Evolutionary conservation across 1,140 invertebrate species (phyloP).

Genomic region (Leptopilina boulardi): DNA sequence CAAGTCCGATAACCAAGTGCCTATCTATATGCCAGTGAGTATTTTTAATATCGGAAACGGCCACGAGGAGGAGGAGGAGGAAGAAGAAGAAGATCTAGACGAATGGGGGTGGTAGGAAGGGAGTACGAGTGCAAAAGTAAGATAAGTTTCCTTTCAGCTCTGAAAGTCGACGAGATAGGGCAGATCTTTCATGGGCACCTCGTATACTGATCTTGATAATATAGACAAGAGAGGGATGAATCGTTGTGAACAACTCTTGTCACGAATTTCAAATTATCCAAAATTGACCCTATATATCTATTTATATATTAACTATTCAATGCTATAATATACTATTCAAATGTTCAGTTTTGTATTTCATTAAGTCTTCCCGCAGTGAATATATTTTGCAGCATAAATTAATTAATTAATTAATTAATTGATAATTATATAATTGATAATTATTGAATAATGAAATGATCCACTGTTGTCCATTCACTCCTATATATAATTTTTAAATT

Average conservation of each 20-base stretch:
- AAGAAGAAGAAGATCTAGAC: too few relatives aligned
- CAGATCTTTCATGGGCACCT: constrained; percentile 28
- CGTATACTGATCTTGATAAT: neutral
- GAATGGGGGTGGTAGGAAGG: constrained; percentile 3
- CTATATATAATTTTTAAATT: too few relatives aligned
- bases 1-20: constrained; percentile 56
- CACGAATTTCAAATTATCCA: neutral
- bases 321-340: too few relatives aligned
- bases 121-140: neutral
- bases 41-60: constrained; percentile 71
- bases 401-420: too few relatives aligned
- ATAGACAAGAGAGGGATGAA: too few relatives aligned
- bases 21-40: constrained; percentile 60
- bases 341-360: too few relatives aligned
- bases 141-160: constrained; percentile 43
- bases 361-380: too few relatives aligned
- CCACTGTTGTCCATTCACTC: too few relatives aligned
- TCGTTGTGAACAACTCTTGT: neutral
- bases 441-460: too few relatives aligned
- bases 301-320: too few relatives aligned
- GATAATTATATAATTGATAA: too few relatives aligned
- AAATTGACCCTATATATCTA: neutral
- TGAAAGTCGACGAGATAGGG: constrained; percentile 36
- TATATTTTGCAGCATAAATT: too few relatives aligned
- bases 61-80: constrained; percentile 36